A percentile compares a stretch with the other conserved stretches of the same genome.
Evolutionary conservation across 2,888 invertebrate species (phyloP).

Genomic region (Lithophane socia): DNA sequence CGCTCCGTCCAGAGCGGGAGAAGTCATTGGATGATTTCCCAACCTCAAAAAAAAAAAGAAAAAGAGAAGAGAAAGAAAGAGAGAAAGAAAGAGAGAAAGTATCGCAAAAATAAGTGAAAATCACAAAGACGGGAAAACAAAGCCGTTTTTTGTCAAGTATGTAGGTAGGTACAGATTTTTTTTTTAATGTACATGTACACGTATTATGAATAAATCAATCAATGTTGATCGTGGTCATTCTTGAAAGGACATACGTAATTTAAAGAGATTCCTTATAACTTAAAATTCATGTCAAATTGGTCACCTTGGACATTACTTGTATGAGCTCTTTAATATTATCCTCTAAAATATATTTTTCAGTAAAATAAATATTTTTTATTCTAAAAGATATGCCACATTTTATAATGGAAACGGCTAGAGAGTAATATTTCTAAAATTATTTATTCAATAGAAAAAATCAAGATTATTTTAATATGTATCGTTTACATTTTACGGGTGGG

Average conservation of each 20-base stretch:
- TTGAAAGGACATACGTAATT: background rate
- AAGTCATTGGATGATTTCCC: too few species aligned
- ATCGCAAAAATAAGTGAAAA: too few species aligned
- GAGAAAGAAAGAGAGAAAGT: too few species aligned
- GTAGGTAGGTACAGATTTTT: too few species aligned
- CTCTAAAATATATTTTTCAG: background rate
- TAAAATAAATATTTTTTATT: background rate
- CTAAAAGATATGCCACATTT: background rate
- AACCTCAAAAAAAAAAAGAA: too few species aligned
- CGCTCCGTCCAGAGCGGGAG: too few species aligned
- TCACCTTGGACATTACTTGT: background rate
- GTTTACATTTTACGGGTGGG: conserved; percentile 65
- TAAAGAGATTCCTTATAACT: background rate
- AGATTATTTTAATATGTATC: conserved; percentile 28
- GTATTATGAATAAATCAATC: background rate
- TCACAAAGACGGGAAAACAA: too few species aligned
- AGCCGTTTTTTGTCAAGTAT: too few species aligned
- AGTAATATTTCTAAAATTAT: background rate
- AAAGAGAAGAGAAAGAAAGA: too few species aligned
- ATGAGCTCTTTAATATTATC: background rate
- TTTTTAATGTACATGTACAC: too few species aligned
- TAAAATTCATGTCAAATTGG: background rate
- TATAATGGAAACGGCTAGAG: background rate
- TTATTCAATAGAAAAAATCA: conserved; percentile 1
- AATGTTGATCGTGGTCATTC: background rate